Conservation (phyloP, 2,797 vertebrate species). For the Hypotaenidia okinawae region DNA sequence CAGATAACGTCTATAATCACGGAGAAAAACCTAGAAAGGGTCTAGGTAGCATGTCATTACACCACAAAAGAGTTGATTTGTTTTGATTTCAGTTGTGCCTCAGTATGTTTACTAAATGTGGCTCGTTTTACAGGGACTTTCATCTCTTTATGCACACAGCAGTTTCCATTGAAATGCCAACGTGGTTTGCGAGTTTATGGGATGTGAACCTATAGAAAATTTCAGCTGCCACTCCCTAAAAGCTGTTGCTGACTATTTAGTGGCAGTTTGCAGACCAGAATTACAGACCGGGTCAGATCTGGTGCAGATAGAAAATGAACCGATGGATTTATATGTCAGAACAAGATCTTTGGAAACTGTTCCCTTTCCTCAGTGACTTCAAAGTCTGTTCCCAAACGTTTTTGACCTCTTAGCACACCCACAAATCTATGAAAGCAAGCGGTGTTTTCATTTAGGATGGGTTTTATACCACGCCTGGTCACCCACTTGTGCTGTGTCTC, state of each 20-base stretch:
- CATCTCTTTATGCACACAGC: neutral
- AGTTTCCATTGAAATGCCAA: neutral
- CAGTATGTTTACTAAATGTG: neutral
- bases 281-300: neutral
- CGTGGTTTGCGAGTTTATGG: neutral
- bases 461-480: neutral
- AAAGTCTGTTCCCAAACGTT: neutral
- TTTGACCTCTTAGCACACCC: neutral
- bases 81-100: constrained; percentile 10
- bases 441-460: neutral
- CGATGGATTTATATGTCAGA: neutral
- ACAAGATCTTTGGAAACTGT: neutral
- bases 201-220: neutral
- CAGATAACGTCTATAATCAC: constrained; percentile 8
- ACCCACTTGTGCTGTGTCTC: rapidly evolving
- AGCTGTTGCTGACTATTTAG: neutral
- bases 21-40: constrained; percentile 29
- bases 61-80: constrained; percentile 22
- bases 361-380: neutral
- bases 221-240: neutral
- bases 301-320: neutral
- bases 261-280: neutral
- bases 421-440: rapidly evolving
- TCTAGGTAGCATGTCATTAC: neutral
- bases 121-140: neutral